Base-by-base conservation (phyloP, 2,888 invertebrate species). In the Lissonota sp. region DNA sequence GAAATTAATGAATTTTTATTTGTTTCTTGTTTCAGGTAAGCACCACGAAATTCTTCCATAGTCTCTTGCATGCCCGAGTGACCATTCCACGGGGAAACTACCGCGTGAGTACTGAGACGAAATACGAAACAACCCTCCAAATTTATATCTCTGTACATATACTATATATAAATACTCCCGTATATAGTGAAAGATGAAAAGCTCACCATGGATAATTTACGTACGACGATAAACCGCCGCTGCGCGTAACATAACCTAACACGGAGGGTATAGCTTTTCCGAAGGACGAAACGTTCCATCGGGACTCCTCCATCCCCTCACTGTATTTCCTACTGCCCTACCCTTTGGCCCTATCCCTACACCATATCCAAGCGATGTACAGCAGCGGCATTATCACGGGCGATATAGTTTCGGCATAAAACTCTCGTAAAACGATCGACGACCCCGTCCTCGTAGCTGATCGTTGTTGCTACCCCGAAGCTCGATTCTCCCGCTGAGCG, bases 371-470 rank as follows among this genome's bases (percentile, higher is more conserved):
- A 26, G 26, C 26, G 1, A 26, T 42, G 55, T 79, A 55, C 66
- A 67, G 71, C 58, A 62, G 55, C 44, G 51, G 51, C 71, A 77
- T 84, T 83, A 83, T 81, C 78, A 79, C 71, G 81, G 72, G 69
- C 79, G 67, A 83, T 84, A 82, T 83, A 84, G 72, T 79, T 77
- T 77, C 71, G 72, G 72, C 79, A 80, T 84, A 79, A 84, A 81
- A 84, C 67, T 71, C 83, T 81, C 79, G 79, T 81, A 79, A 84
- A 84, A 46, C 81, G 81, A 83, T 84, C 83, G 81, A 74, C 81
- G 80, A 79, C 73, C 80, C 81, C 26, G 26, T 26, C 26, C 71
- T 75, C 49, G 75, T 63, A 42, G 62, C 67, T 78, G 76, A 77
- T 82, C 80, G 72, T 70, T 66, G 70, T 79, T 78, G 78, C 71